A percentile compares a stretch with the other conserved stretches of the same genome.
Conservation (phyloP, 2,888 invertebrate genomes). For the Nyleta sp. region DNA sequence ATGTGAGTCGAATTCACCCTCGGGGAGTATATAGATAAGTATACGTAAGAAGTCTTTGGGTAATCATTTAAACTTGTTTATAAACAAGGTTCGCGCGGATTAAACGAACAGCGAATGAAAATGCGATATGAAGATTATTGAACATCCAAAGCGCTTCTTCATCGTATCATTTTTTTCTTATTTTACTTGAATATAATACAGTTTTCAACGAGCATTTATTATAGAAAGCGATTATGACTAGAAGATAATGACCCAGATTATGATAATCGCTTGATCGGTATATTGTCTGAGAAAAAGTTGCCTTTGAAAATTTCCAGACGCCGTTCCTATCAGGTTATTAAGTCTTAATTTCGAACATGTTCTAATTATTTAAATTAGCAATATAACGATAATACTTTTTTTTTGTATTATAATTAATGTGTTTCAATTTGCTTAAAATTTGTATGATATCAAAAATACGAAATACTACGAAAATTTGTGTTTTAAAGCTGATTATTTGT, state of each 20-base stretch:
- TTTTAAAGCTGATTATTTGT: no score
- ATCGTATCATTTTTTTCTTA: slow-evolving; percentile 1
- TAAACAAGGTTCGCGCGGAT: not conserved
- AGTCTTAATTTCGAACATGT: not conserved
- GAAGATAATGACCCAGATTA: slow-evolving; percentile 28
- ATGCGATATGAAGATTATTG: not conserved
- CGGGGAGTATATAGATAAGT: not conserved
- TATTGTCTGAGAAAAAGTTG: slow-evolving; percentile 20
- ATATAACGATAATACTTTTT: not conserved
- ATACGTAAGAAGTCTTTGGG: not conserved
- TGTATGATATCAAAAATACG: no score
- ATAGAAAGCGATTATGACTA: slow-evolving; percentile 9
- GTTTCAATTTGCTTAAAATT: no score
- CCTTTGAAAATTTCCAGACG: slow-evolving; percentile 5
- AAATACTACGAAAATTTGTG: no score
- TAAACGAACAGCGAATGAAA: not conserved
- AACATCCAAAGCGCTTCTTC: not conserved
- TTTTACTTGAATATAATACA: not conserved
- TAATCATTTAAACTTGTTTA: not conserved
- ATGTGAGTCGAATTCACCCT: not conserved
- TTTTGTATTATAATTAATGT: no score
- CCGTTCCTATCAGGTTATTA: slow-evolving; percentile 12
- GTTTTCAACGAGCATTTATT: slow-evolving; percentile 4
- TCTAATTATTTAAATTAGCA: not conserved
- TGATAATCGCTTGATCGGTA: slow-evolving; percentile 24